Evolutionary conservation across 2,888 invertebrate genomes (phyloP).

Genomic region (Nymphalis c-album): DNA sequence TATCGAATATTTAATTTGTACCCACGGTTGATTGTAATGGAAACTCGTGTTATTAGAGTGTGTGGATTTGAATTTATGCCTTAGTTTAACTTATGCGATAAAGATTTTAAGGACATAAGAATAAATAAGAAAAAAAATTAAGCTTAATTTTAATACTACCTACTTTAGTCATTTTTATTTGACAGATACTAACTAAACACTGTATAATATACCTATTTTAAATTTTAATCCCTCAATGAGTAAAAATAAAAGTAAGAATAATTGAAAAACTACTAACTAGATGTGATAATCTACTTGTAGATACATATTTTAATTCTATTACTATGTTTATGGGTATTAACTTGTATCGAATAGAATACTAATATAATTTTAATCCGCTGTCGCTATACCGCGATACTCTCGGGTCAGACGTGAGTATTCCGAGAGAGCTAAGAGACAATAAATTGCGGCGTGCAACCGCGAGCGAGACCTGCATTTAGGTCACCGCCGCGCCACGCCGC

Average conservation of each 20-base stretch:
- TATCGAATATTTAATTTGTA: conserved; percentile 23
- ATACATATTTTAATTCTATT: too few species aligned
- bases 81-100: neutral
- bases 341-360: neutral
- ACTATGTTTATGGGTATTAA: neutral
- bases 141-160: too few species aligned
- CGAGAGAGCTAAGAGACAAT: conserved; percentile 66
- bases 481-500: conserved; percentile 48
- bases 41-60: neutral
- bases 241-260: too few species aligned
- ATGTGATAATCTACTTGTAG: neutral
- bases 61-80: neutral
- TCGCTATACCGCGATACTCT: conserved; percentile 37
- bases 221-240: too few species aligned
- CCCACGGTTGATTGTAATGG: neutral
- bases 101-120: neutral
- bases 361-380: conserved; percentile 21
- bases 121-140: too few species aligned
- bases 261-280: too few species aligned
- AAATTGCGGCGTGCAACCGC: conserved; percentile 61
- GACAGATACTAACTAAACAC: too few species aligned
- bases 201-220: too few species aligned
- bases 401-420: conserved; percentile 53
- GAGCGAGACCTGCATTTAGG: conserved; percentile 61
- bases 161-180: too few species aligned